Conservation (phyloP, 2,113 vertebrate genomes). For the Picathartes gymnocephalus region DNA sequence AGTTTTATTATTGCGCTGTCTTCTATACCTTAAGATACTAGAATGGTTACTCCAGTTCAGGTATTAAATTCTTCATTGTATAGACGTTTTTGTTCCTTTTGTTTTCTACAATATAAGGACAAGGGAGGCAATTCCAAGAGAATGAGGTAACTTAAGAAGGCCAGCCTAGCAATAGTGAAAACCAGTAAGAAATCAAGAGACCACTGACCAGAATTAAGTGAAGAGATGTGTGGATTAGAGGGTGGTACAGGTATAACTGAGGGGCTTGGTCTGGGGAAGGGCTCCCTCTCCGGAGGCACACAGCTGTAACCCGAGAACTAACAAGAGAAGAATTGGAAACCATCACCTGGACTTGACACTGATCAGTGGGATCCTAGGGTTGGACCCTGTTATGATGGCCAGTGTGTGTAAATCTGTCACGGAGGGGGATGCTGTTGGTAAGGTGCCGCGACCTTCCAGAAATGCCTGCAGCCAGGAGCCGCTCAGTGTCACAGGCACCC, state of each 20-base stretch:
- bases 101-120: background rate
- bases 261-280: background rate
- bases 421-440: too few relatives aligned
- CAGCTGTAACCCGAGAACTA: background rate
- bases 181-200: background rate
- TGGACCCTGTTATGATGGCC: background rate
- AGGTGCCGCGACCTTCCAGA: too few relatives aligned
- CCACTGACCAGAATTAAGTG: background rate
- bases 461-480: too few relatives aligned
- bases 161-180: background rate
- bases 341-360: background rate
- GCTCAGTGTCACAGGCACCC: too few relatives aligned
- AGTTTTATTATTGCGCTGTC: background rate
- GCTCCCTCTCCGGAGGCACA: background rate
- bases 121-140: background rate
- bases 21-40: background rate
- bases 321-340: background rate
- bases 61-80: background rate
- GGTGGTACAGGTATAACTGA: accelerated
- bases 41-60: background rate
- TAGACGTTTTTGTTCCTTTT: background rate
- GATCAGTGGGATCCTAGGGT: background rate
- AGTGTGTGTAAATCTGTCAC: accelerated
- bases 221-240: background rate
- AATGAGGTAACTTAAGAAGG: background rate